Conservation (phyloP, 2,797 vertebrate species). For the Nyctalus aviator region DNA sequence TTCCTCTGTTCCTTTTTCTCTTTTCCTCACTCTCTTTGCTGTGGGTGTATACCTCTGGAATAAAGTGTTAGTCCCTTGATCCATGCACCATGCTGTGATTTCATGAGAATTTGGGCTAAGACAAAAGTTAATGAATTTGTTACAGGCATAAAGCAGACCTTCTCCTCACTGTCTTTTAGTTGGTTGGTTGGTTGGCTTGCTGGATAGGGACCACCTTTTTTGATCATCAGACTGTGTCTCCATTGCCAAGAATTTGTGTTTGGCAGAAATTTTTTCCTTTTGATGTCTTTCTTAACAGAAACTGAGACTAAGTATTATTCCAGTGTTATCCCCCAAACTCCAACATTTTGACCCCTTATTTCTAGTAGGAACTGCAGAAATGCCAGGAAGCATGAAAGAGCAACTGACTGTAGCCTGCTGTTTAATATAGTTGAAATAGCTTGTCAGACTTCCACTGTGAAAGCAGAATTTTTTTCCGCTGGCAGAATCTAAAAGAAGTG, state of each 20-base stretch:
- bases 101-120: background rate
- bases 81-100: background rate
- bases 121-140: background rate
- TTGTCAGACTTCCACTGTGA: constrained; percentile 79
- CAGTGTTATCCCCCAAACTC: constrained; percentile 37
- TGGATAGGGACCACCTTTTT: background rate
- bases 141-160: background rate
- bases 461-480: constrained; percentile 69
- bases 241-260: constrained; percentile 61
- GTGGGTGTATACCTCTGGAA: background rate
- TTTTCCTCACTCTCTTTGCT: background rate
- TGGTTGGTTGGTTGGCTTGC: background rate
- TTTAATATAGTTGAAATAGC: constrained; percentile 81
- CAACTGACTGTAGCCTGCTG: constrained; percentile 47
- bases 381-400: constrained; percentile 75
- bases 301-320: constrained; percentile 23
- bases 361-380: constrained; percentile 49
- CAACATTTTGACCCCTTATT: constrained; percentile 67
- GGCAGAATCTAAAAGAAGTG: constrained; percentile 72
- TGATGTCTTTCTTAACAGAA: constrained; percentile 66
- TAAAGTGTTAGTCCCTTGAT: background rate
- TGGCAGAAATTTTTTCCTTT: constrained; percentile 61
- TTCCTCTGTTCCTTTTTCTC: background rate
- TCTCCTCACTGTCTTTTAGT: background rate
- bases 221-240: constrained; percentile 44